These are phyloP conservation scores for Parus major DNA, from an alignment of 2,113 vertebrate genomes.

Conservation along the genomic window DNA sequence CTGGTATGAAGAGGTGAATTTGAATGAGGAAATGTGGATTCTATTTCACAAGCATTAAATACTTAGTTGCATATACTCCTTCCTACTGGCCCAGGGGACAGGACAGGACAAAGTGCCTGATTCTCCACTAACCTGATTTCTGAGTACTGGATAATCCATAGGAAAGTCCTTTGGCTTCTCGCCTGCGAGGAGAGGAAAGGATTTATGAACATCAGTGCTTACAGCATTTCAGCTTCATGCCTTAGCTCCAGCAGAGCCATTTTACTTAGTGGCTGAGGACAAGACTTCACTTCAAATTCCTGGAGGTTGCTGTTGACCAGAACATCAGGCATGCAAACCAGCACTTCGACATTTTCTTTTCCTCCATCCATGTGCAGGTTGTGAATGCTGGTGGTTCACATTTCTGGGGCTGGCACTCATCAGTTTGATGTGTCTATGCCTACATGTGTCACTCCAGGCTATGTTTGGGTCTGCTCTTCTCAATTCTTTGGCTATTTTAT, in stretches of 20 bases:
- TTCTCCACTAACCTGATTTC: constrained; percentile 79
- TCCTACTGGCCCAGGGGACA: background rate
- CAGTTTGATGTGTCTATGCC: background rate
- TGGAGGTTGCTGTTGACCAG: background rate
- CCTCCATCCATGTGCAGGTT: background rate
- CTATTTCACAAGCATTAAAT: background rate
- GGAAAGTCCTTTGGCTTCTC: constrained; percentile 77
- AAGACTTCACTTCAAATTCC: background rate
- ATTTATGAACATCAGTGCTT: background rate
- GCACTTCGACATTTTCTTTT: background rate
- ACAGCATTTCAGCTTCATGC: background rate
- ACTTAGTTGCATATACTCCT: background rate
- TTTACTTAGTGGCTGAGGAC: background rate
- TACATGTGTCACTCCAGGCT: background rate
- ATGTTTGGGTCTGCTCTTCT: background rate
- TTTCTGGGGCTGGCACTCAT: background rate
- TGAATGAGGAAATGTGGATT: background rate
- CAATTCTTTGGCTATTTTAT: background rate
- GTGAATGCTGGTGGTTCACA: background rate
- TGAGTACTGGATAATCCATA: constrained; percentile 75
- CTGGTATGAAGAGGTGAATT: background rate
- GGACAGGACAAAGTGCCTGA: background rate
- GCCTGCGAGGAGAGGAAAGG: constrained; percentile 69
- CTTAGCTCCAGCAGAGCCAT: background rate
- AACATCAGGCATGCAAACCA: background rate